These are phyloP conservation scores for Trichopria drosophilae DNA, from an alignment of 2,888 invertebrate genomes.

Conservation along the genomic window DNA sequence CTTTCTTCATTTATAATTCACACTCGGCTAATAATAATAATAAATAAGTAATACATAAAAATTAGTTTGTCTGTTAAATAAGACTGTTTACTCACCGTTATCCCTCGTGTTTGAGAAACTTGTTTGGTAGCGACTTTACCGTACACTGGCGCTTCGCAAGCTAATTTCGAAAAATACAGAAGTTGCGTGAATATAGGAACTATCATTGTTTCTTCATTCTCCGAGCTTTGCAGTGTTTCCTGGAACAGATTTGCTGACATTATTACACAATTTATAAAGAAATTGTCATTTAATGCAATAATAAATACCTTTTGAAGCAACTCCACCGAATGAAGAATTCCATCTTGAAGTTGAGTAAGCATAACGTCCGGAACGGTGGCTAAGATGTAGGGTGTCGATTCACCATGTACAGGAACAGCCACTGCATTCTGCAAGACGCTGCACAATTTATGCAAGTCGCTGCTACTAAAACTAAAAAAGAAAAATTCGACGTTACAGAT, in stretches of 20 bases:
- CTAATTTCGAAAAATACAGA: slow-evolving; percentile 69
- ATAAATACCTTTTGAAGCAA: slow-evolving; percentile 77
- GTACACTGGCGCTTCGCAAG: slow-evolving; percentile 67
- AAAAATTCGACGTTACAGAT: background rate
- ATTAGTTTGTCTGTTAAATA: no score
- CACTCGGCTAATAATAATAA: no score
- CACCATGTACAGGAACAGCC: slow-evolving; percentile 78
- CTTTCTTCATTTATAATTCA: no score
- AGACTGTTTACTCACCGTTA: slow-evolving; percentile 53
- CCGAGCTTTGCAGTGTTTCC: slow-evolving; percentile 65
- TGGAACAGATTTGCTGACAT: slow-evolving; percentile 40
- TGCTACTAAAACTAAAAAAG: slow-evolving; percentile 63
- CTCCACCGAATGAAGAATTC: slow-evolving; percentile 83
- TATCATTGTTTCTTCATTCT: slow-evolving; percentile 67
- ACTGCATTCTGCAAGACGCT: slow-evolving; percentile 75
- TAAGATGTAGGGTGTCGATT: slow-evolving; percentile 80
- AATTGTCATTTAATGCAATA: slow-evolving; percentile 7
- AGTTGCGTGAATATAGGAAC: slow-evolving; percentile 70
- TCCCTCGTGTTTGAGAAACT: slow-evolving; percentile 55
- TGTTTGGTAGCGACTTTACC: slow-evolving; percentile 64
- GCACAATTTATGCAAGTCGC: slow-evolving; percentile 81
- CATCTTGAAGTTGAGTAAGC: slow-evolving; percentile 81
- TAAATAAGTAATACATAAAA: no score
- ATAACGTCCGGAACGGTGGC: slow-evolving; percentile 78
- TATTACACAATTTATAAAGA: background rate